Conservation (phyloP, 2,888 invertebrate species). For the Synanthedon myopaeformis region DNA sequence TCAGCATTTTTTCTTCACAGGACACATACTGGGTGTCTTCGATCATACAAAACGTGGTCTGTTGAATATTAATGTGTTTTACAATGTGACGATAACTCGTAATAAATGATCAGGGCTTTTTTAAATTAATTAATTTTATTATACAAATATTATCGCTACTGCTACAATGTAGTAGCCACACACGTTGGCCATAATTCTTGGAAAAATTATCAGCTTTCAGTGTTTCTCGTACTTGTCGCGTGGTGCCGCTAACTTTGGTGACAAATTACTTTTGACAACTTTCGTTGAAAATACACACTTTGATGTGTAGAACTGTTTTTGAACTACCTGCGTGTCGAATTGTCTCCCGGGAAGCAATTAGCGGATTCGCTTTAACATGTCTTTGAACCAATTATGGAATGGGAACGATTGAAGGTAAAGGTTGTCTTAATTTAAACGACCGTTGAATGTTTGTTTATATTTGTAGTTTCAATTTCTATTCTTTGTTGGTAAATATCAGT, state of each 20-base stretch:
- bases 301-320: slow-evolving; percentile 31
- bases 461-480: too few relatives aligned
- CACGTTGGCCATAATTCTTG: slow-evolving; percentile 22
- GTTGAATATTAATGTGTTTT: too few relatives aligned
- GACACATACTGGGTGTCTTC: too few relatives aligned
- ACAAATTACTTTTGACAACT: slow-evolving; percentile 45
- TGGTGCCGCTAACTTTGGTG: slow-evolving; percentile 25
- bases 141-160: background rate
- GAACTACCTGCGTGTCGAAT: slow-evolving; percentile 1
- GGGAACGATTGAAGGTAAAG: background rate
- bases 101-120: too few relatives aligned
- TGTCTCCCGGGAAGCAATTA: background rate
- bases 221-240: slow-evolving; percentile 17
- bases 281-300: slow-evolving; percentile 32
- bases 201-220: slow-evolving; percentile 30
- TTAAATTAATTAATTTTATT: too few relatives aligned
- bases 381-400: background rate
- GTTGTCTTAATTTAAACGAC: background rate
- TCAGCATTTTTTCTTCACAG: too few relatives aligned
- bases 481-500: too few relatives aligned
- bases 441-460: background rate
- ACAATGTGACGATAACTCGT: too few relatives aligned
- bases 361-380: background rate
- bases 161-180: slow-evolving; percentile 3
- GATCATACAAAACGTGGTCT: too few relatives aligned